Base-by-base conservation (phyloP, 2,888 invertebrate genomes). In the Fragum sueziense region DNA sequence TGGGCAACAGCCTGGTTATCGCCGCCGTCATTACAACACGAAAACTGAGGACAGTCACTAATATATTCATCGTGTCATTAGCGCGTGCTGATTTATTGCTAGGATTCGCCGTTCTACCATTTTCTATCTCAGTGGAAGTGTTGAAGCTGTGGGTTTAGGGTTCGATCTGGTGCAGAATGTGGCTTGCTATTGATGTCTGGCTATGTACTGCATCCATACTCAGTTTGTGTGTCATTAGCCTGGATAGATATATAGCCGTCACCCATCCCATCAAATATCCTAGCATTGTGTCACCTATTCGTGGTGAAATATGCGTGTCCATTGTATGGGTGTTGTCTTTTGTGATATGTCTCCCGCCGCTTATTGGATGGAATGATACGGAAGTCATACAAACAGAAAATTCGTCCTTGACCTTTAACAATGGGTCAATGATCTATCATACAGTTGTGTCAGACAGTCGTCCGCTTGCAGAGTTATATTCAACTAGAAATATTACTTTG, bases 171-270 rank as follows among this genome's bases (percentile, higher is more conserved):
- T 99, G 98, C 95, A 98, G 98, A 94, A 97, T 98, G 71, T 99
- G 99, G 99, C 97, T 99, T 89, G 98, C 99, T 69, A 98, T 99
- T 94, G 99, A 99, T 94, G 98, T 99, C 91, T 98, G 99, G 97
- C 98, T 99, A 94, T 98, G 98, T 89, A 99, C 99, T 76, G 99
- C 99, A 70, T 99, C 99, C 91, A 99, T 99, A 92, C 95, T 99
- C 89, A 99, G 99, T 94, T 95, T 99, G 85, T 99, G 99, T 94
- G 99, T 99, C 89, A 99, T 99, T 93, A 98, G 98, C 68, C 95
- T 99, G 93, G 99, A 99, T 94, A 95, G 98, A 74, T 99, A 98
- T 93, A 96, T 94, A 74, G 94, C 95, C 87, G 94, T 94, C 41
- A 90, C 92, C 25, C 90, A 92, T 69, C 94, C 94, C 2, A 92